Evolutionary conservation across 1,140 invertebrate genomes (phyloP).

Genomic region (Leptinotarsa lineolata): DNA sequence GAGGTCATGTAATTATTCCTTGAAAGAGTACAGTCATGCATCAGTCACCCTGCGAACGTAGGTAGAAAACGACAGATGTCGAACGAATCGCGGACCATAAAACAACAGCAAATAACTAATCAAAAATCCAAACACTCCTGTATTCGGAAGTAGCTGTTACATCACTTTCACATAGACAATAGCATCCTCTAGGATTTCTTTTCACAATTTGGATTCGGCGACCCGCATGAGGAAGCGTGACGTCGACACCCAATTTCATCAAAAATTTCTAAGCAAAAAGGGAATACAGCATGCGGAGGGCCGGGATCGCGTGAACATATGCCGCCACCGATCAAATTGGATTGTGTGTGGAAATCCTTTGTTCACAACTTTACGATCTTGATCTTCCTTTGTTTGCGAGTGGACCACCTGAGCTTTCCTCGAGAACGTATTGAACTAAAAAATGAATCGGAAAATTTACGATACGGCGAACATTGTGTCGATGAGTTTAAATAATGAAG

Average conservation of each 20-base stretch:
- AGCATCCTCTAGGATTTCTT: too few species aligned
- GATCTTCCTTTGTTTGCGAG: conserved; percentile 22
- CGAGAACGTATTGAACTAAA: not conserved
- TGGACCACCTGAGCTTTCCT: conserved; percentile 18
- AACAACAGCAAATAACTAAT: too few species aligned
- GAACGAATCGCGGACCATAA: too few species aligned
- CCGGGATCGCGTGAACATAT: conserved; percentile 22
- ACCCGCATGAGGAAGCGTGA: not conserved
- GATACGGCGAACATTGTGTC: not conserved
- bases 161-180: too few species aligned
- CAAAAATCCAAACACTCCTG: too few species aligned
- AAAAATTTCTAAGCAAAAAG: not conserved
- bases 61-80: too few species aligned
- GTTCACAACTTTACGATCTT: conserved; percentile 21
- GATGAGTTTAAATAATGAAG: not conserved
- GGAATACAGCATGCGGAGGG: not conserved
- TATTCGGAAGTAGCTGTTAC: too few species aligned
- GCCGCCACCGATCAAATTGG: conserved; percentile 18
- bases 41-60: too few species aligned
- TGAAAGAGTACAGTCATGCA: too few species aligned
- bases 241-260: not conserved
- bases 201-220: too few species aligned
- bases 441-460: not conserved
- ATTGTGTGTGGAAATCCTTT: conserved; percentile 24
- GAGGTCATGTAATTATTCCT: too few species aligned